Evolutionary conservation across 2,888 invertebrate species (phyloP).

Genomic region (Cryptus armator): DNA sequence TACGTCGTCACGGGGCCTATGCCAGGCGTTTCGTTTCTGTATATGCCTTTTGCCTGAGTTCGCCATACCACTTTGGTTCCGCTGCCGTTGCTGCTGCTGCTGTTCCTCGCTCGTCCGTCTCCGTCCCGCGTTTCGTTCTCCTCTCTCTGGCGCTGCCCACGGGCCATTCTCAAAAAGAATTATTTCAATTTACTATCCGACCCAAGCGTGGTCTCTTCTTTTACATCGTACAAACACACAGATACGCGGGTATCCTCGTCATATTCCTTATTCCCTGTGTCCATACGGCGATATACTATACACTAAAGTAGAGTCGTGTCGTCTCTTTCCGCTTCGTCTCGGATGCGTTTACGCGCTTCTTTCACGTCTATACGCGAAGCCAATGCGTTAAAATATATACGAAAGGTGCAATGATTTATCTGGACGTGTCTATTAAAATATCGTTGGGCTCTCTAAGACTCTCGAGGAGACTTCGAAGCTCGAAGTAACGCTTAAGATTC

Average conservation of each 20-base stretch:
- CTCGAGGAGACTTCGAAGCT: slow-evolving; percentile 8
- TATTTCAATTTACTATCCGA: slow-evolving; percentile 82
- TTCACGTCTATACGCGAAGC: slow-evolving; percentile 27
- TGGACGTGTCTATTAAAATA: slow-evolving; percentile 75
- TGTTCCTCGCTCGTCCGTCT: slow-evolving; percentile 62
- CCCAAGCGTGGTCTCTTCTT: slow-evolving; percentile 42
- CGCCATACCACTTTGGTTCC: slow-evolving; percentile 44
- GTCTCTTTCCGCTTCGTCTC: slow-evolving; percentile 21
- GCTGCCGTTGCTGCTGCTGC: slow-evolving; percentile 27
- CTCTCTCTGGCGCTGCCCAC: slow-evolving; percentile 69
- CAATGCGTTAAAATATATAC: slow-evolving; percentile 46
- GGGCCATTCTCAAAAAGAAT: slow-evolving; percentile 77
- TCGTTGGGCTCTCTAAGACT: slow-evolving; percentile 25
- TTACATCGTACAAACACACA: slow-evolving; percentile 37
- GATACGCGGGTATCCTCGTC: slow-evolving; percentile 31
- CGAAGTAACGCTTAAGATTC: slow-evolving; percentile 14
- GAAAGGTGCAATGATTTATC: slow-evolving; percentile 73
- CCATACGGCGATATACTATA: slow-evolving; percentile 23
- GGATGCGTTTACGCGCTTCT: slow-evolving; percentile 55
- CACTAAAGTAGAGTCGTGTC: background rate
- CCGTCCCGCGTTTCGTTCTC: slow-evolving; percentile 59
- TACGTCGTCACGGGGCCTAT: slow-evolving; percentile 79
- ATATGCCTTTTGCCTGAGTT: slow-evolving; percentile 68
- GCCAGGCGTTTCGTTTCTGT: slow-evolving; percentile 65
- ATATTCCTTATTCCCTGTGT: slow-evolving; percentile 51